Conservation (phyloP, 2,797 vertebrate genomes). For the Enteromius radiatus region DNA sequence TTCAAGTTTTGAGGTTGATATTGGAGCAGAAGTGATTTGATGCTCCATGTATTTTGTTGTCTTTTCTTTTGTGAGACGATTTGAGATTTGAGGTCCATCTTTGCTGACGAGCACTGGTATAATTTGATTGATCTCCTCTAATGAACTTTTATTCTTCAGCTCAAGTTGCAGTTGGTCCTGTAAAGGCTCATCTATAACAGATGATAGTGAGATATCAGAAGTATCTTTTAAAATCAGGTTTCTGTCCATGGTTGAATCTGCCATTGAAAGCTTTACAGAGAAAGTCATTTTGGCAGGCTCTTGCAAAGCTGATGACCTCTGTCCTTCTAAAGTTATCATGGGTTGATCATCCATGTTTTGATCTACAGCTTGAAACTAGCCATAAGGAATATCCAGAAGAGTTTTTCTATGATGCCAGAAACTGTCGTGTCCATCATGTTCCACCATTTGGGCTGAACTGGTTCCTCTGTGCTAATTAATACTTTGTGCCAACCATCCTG, state of each 20-base stretch:
- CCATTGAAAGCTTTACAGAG: slow-evolving; percentile 53
- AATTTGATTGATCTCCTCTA: background rate
- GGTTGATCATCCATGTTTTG: slow-evolving; percentile 78
- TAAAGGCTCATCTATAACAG: background rate
- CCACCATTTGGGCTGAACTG: slow-evolving; percentile 51
- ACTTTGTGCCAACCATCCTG: slow-evolving; percentile 50
- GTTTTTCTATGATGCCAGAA: slow-evolving; percentile 66
- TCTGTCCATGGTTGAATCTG: slow-evolving; percentile 49
- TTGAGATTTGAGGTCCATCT: slow-evolving; percentile 19
- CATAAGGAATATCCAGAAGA: slow-evolving; percentile 72
- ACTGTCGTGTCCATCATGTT: slow-evolving; percentile 67
- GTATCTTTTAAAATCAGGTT: slow-evolving; percentile 42
- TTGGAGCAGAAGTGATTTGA: background rate
- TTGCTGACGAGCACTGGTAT: background rate
- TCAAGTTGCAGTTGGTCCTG: background rate
- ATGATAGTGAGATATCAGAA: slow-evolving; percentile 28
- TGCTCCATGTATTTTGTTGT: slow-evolving; percentile 13
- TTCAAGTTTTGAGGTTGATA: background rate
- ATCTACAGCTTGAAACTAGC: slow-evolving; percentile 70
- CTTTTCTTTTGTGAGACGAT: background rate
- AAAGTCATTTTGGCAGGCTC: slow-evolving; percentile 62
- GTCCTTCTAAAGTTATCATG: slow-evolving; percentile 65
- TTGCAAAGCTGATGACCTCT: slow-evolving; percentile 54
- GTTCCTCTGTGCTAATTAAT: slow-evolving; percentile 12
- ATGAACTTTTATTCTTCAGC: slow-evolving; percentile 25